Base-by-base conservation (phyloP, 1,140 invertebrate genomes). In the Triops longicaudatus region DNA sequence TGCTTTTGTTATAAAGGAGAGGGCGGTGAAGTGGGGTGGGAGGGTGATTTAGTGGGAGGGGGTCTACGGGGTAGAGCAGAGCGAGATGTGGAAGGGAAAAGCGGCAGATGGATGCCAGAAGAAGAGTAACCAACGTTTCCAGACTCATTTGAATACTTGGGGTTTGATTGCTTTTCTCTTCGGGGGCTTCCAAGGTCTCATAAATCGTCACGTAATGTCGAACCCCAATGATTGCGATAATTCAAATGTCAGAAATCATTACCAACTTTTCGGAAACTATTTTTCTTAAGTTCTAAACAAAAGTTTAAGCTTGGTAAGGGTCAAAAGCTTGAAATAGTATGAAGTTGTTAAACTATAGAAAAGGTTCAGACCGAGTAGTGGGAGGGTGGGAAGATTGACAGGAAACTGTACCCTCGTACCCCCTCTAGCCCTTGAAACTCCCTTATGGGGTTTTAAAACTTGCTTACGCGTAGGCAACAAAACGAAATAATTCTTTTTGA, bases 121-220 rank as follows among this genome's bases (percentile, higher is more conserved):
- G 50, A 63, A 22, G n/a, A 63, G 50, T 37, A 37, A 37, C 31
- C 31, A 22, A 22, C 50, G 17, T 5, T 22, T 63, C 50, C 50
- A 63, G 50, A 22, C 50, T 63, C 50, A 63, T 63, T 63, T 63
- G 50, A 63, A 63, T 63, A 63, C 22, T 63, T 22, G 50, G 50
- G 50, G 31, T 37, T 63, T 63, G 50, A 63, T 63, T 63, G 50
- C 50, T 63, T 63, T 63, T 63, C 22, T 63, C 0, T 37, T 37
- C 31, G 31, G 31, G 31, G 31, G 31, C 31, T 37, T 37, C 4
- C 17, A 63, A 63, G 0, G 50, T 17, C 50, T 63, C 50, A 63
- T 63, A 63, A 63, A 63, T 63, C 50, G 14, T 63, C 4, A 6
- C 17, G 17, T n/a, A 14, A 17, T 63, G 7, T 63, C 22, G 50